A percentile compares a stretch with the other conserved stretches of the same genome.
Conservation (phyloP, 2,113 vertebrate genomes). For the Tupaia chinensis region DNA sequence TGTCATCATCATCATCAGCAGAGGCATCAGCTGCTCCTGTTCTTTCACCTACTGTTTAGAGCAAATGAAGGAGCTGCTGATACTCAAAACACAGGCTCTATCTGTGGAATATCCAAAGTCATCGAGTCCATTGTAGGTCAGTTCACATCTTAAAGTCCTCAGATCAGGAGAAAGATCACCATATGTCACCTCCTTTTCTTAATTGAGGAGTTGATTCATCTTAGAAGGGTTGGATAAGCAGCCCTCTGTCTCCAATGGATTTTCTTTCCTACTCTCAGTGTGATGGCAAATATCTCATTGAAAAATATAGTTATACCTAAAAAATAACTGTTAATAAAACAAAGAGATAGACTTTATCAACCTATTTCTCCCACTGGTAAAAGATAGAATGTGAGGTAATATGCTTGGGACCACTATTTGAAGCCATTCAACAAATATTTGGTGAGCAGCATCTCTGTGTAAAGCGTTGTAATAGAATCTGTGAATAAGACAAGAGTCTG, state of each 20-base stretch:
- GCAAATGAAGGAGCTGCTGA: slow-evolving; percentile 47
- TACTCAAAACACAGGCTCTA: neutral
- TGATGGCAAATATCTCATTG: neutral
- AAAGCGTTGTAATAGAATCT: neutral
- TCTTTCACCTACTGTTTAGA: slow-evolving; percentile 52
- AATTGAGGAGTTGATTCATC: neutral
- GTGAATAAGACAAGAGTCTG: neutral
- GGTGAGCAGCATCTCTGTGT: neutral
- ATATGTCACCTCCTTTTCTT: neutral
- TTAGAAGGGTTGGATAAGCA: neutral
- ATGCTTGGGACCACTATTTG: neutral
- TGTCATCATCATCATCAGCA: slow-evolving; percentile 20
- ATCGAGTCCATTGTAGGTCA: neutral
- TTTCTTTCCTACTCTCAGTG: neutral
- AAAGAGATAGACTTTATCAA: neutral
- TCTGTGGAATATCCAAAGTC: neutral
- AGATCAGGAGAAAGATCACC: neutral
- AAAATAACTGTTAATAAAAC: neutral
- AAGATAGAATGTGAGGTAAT: neutral
- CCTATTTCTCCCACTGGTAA: neutral
- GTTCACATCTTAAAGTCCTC: neutral
- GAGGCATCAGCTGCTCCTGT: neutral
- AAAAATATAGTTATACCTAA: neutral
- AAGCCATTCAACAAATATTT: neutral
- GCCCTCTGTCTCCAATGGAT: neutral